These are phyloP conservation scores for Drosophila kepulauana DNA, from an alignment of 1,140 invertebrate genomes.

Conservation along the genomic window DNA sequence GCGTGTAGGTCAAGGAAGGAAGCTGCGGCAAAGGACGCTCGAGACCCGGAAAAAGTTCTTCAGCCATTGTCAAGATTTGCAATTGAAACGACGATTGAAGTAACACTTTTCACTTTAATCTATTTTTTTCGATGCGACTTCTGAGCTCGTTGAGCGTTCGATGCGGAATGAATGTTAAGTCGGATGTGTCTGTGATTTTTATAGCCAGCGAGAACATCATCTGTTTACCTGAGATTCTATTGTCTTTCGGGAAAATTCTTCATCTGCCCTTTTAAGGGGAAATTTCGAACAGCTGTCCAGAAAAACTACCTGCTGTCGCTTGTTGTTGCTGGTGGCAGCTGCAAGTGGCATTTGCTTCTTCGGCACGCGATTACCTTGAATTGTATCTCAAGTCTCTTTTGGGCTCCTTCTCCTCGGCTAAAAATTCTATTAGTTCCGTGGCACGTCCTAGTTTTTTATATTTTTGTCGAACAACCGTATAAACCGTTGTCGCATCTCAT, in stretches of 20 bases:
- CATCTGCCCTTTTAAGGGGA: conserved; percentile 18
- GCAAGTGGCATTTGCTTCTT: conserved; percentile 43
- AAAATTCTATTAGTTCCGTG: conserved; percentile 34
- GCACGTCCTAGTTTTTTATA: conserved; percentile 7
- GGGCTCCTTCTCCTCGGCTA: not conserved
- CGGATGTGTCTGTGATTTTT: conserved; percentile 34
- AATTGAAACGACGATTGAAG: not conserved
- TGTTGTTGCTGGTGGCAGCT: conserved; percentile 47
- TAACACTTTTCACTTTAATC: conserved; percentile 13
- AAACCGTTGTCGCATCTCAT: conserved; percentile 29
- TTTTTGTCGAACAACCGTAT: conserved; percentile 19
- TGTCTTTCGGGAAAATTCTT: conserved; percentile 54
- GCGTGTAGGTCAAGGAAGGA: conserved; percentile 69
- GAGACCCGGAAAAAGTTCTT: conserved; percentile 63
- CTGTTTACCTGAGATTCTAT: conserved; percentile 50
- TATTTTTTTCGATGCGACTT: conserved; percentile 11
- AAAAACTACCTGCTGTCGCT: conserved; percentile 51
- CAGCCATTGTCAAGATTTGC: conserved; percentile 46
- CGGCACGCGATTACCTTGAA: conserved; percentile 61
- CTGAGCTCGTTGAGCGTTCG: conserved; percentile 29
- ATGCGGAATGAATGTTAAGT: conserved; percentile 30
- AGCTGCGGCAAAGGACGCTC: conserved; percentile 67
- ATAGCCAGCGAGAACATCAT: conserved; percentile 27
- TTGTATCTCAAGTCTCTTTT: conserved; percentile 24
- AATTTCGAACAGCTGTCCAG: conserved; percentile 50